Evolutionary conservation across 2,113 vertebrate species (phyloP), one percentile per base, ranked within the genome.

Genomic region (Eira barbara): DNA sequence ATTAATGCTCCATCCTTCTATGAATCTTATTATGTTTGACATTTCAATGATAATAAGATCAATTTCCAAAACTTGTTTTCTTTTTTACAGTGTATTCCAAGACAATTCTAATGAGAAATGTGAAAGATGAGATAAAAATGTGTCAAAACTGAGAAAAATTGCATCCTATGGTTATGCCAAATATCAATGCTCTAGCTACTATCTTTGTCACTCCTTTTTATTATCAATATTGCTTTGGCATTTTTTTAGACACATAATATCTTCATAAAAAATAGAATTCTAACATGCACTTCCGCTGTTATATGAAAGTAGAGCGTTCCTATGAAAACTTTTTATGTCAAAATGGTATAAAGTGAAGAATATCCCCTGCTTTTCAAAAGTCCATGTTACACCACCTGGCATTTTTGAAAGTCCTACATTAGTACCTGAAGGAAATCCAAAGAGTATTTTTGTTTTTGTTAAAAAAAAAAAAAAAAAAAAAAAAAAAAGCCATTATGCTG

Each of bases 11-110:
- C 63, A 76, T 93, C 52, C 39, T 93, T 49, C 47, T 55, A 61
- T 69, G 96, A 96, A 97, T 90, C 78, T 96, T 92, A 93, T 42
- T 93, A 67, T 79, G 59, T 87, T 92, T 97, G 96, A 98, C 89
- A 97, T 45, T 39, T 97, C 97, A 94, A 98, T 95, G 94, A 82
- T 93, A 97, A 89, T 93, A 84, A 93, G 91, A 97, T 94, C 79
- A 97, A 96, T 23, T 98, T 96, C 29, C 14, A 31, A 76, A 90
- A 89, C 59, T 96, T 97, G 82, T 91, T 97, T 96, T 80, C 59
- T 85, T 69, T 86, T 96, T 93, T 78, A 52, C 86, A 92, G 45
- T 96, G 67, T 94, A 96, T 94, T 90, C 52, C 71, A 94, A 92
- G 82, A 73, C 4, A 87, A 81, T 71, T 92, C 69, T 95, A 97